These are phyloP conservation scores for Dysmachus trigonus DNA, from an alignment of 2,888 invertebrate species.

Conservation along the genomic window DNA sequence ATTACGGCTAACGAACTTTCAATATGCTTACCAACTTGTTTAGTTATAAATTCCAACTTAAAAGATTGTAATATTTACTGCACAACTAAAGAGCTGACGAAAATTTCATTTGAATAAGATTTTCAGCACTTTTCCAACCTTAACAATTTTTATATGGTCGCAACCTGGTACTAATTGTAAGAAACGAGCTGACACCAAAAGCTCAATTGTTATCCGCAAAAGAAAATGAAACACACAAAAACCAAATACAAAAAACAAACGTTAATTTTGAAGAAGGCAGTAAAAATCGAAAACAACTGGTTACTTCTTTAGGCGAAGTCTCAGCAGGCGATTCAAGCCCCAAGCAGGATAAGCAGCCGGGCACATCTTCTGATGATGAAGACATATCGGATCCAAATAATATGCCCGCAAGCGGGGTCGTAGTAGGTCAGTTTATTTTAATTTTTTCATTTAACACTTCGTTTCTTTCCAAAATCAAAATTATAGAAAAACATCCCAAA, in stretches of 20 bases:
- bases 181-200: background rate
- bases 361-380: constrained; percentile 57
- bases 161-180: background rate
- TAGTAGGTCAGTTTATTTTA: constrained; percentile 62
- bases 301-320: constrained; percentile 61
- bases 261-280: constrained; percentile 9
- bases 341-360: constrained; percentile 61
- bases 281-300: constrained; percentile 41
- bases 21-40: no score
- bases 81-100: no score
- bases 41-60: no score
- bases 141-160: background rate
- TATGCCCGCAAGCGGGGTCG: constrained; percentile 58
- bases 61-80: no score
- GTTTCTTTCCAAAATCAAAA: background rate
- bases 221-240: background rate
- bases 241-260: background rate
- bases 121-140: background rate
- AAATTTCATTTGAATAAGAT: background rate
- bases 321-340: constrained; percentile 64
- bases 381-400: constrained; percentile 60
- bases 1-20: no score
- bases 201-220: background rate
- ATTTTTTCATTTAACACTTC: constrained; percentile 32
- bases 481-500: background rate